A percentile compares a stretch with the other conserved stretches of the same genome.
These are phyloP conservation scores for Perccottus glenii DNA, from an alignment of 2,113 vertebrate genomes.

Conservation along the genomic window DNA sequence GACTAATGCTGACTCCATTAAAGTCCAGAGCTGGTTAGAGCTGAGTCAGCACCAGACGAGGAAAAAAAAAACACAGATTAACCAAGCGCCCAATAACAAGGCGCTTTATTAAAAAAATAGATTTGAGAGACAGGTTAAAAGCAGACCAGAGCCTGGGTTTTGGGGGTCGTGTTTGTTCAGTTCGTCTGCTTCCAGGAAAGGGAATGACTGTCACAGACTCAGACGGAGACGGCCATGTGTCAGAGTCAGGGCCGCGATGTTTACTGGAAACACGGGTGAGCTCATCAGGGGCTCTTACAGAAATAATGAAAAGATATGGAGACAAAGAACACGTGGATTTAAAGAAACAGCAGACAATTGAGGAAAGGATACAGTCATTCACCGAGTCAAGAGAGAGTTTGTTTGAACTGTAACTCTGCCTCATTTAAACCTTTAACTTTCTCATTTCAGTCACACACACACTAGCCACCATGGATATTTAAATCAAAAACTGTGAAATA, in stretches of 20 bases:
- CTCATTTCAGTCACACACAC: too few relatives aligned
- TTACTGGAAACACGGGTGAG: constrained; percentile 60
- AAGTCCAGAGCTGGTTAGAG: constrained; percentile 30
- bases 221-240: constrained; percentile 34
- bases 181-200: constrained; percentile 58
- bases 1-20: constrained; percentile 61
- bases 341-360: neutral
- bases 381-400: too few relatives aligned
- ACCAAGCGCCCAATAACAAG: constrained; percentile 54
- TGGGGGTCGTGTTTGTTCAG: constrained; percentile 19
- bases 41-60: constrained; percentile 48
- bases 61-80: constrained; percentile 37
- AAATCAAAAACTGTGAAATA: too few relatives aligned
- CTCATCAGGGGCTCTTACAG: constrained; percentile 4
- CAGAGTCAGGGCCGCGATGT: constrained; percentile 19
- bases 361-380: too few relatives aligned
- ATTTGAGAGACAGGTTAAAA: constrained; percentile 16
- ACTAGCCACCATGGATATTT: too few relatives aligned
- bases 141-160: constrained; percentile 16
- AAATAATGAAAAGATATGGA: neutral
- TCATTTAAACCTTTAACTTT: too few relatives aligned
- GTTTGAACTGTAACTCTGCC: too few relatives aligned
- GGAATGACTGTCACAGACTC: constrained; percentile 36
- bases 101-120: constrained; percentile 44
- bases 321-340: neutral